These are phyloP conservation scores for Montipora foliosa DNA, from an alignment of 64 coral and sea anemone species.

Conservation along the genomic window DNA sequence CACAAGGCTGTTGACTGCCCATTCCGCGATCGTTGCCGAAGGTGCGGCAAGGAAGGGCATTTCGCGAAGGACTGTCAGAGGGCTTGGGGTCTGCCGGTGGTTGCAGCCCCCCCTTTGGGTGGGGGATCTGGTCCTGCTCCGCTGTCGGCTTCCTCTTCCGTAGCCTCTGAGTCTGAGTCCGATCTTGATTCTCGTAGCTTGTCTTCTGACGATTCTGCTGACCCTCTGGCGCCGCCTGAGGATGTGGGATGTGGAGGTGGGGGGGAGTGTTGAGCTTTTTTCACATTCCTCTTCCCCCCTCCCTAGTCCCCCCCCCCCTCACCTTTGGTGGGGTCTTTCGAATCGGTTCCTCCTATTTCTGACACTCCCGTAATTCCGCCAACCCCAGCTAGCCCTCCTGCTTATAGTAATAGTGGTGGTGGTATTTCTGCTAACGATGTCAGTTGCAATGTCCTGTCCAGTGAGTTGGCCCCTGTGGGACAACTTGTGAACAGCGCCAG, in stretches of 20 bases:
- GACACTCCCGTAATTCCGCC: neutral
- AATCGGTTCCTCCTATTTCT: neutral
- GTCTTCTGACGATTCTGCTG: no score
- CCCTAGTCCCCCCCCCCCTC: no score
- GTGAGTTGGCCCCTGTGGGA: no score
- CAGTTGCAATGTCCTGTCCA: no score
- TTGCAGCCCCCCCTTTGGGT: neutral
- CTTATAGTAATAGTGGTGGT: neutral
- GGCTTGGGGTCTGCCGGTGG: neutral
- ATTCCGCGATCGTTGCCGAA: neutral
- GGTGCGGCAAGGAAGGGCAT: neutral
- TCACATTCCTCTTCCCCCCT: no score
- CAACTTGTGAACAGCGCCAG: no score
- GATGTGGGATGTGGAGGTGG: neutral
- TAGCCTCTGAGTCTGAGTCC: no score
- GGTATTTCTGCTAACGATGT: neutral
- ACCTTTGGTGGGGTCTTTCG: no score
- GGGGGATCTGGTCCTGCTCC: neutral
- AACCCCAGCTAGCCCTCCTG: neutral
- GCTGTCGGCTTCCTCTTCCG: no score
- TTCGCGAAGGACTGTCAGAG: neutral
- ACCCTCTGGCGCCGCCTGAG: no score
- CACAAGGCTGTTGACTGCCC: neutral
- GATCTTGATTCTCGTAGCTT: no score
- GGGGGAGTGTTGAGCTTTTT: neutral